A percentile compares a stretch with the other conserved stretches of the same genome.
These are phyloP conservation scores for Linepithema humile DNA, from an alignment of 1,140 invertebrate species.

Conservation along the genomic window DNA sequence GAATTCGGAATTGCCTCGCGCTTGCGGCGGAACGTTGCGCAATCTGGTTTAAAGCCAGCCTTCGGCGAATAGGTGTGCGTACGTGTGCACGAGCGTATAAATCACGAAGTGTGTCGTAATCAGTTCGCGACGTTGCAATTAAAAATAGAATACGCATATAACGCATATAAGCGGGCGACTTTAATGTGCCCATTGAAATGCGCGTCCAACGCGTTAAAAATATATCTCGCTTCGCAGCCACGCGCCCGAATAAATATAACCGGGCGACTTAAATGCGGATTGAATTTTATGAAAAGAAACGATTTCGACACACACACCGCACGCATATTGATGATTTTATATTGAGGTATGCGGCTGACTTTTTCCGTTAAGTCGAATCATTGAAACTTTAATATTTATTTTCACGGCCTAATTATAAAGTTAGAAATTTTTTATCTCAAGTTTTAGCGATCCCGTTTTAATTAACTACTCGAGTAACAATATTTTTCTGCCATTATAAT, in stretches of 20 bases:
- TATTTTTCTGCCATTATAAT: slow-evolving; percentile 17
- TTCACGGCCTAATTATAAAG: slow-evolving; percentile 9
- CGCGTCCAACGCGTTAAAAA: slow-evolving; percentile 17
- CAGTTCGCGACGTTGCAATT: slow-evolving; percentile 36
- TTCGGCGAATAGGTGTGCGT: neutral
- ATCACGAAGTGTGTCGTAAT: slow-evolving; percentile 40
- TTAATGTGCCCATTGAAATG: slow-evolving; percentile 13
- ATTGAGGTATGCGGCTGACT: no score
- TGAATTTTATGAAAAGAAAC: neutral
- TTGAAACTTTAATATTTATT: slow-evolving; percentile 6
- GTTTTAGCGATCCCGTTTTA: slow-evolving; percentile 5
- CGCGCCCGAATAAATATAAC: slow-evolving; percentile 28
- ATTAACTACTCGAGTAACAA: neutral
- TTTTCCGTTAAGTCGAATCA: slow-evolving; percentile 18
- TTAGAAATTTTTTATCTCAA: slow-evolving; percentile 26
- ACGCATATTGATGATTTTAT: no score
- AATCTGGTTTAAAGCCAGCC: slow-evolving; percentile 18
- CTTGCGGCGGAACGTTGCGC: slow-evolving; percentile 26
- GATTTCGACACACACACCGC: neutral
- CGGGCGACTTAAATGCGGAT: neutral
- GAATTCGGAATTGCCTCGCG: slow-evolving; percentile 31
- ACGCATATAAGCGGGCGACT: slow-evolving; percentile 19
- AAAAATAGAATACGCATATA: slow-evolving; percentile 49
- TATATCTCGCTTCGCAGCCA: neutral
- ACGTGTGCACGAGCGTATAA: neutral